Evolutionary conservation across 2,113 vertebrate genomes (phyloP), one percentile per base, ranked within the genome.

Genomic region (Argyrosomus japonicus): DNA sequence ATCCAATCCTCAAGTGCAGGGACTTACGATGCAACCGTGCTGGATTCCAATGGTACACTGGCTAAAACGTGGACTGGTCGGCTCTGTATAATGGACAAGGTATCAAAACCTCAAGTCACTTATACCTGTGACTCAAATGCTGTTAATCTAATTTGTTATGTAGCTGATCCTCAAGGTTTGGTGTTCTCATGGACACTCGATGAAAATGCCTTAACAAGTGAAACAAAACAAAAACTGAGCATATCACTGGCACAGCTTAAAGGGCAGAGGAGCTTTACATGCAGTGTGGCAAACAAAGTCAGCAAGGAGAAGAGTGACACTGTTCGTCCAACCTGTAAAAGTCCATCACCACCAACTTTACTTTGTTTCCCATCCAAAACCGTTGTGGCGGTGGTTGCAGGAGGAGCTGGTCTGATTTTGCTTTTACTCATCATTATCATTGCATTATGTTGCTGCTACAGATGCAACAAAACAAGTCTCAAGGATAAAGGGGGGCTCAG

Each of bases 51-150:
- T 27, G 2, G 17, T 0, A 85, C 72, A 4, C 2, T 6, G 9
- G 60, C 6, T 6, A 69, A 43, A 43, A 2, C 9, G 0, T 89
- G 85, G 91, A 75, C 2, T 0, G 3, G 25, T 7, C 77, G 3
- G 15, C 69, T 94, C 25, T 93, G 89, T 27, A 0, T 93, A 53
- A 58, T 88, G 68, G 85, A 88, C 17, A 93, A 82, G 50, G 85
- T 90, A 21, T 21, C 69, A 3, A 93, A 90, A 65, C 93, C 93
- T 73, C 43, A 61, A 15, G 63, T 93, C 17, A 48, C 5, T 57
- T 92, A 89, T 36, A 12, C 5, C 3, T 94, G 92, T 32, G 89
- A 91, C 56, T 23, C 68, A 1, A 58, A 21, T 3, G 58, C 61
- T 64, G 82, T 91, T 18, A 81, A 61, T 18, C 75, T 94, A 1